A percentile compares a stretch with the other conserved stretches of the same genome.
These are phyloP conservation scores for Delphinapterus leucas DNA, from an alignment of 2,113 vertebrate genomes.

Conservation along the genomic window DNA sequence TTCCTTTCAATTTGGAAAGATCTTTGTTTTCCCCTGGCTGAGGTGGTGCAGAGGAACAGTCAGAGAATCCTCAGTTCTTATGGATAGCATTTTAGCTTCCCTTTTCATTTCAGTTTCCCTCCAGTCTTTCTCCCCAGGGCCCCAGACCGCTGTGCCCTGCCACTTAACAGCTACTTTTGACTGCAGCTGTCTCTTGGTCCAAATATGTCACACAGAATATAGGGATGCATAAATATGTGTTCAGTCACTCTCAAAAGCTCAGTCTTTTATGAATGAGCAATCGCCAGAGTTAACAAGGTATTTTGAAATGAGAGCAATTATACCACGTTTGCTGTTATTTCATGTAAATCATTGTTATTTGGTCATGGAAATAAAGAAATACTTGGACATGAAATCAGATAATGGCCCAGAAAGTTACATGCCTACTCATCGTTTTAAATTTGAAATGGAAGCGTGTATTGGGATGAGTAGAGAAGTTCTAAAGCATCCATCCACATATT, in stretches of 20 bases:
- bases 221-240: background rate
- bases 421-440: background rate
- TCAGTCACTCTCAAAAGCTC: background rate
- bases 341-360: background rate
- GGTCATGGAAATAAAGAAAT: slow-evolving; percentile 29
- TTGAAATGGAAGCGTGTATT: background rate
- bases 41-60: background rate
- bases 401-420: background rate
- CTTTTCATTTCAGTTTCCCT: background rate
- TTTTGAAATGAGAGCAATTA: background rate
- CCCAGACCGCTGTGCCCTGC: background rate
- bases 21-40: background rate
- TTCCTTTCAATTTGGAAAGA: background rate
- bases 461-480: background rate
- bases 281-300: background rate
- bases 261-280: background rate
- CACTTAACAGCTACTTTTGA: background rate
- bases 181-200: background rate
- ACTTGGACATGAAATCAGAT: background rate
- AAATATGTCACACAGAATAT: background rate
- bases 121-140: background rate
- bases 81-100: background rate
- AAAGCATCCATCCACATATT: background rate
- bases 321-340: background rate
- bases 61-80: background rate